Conservation (phyloP, 92 coral and sea anemone genomes). For the Desmophyllum pertusum region DNA sequence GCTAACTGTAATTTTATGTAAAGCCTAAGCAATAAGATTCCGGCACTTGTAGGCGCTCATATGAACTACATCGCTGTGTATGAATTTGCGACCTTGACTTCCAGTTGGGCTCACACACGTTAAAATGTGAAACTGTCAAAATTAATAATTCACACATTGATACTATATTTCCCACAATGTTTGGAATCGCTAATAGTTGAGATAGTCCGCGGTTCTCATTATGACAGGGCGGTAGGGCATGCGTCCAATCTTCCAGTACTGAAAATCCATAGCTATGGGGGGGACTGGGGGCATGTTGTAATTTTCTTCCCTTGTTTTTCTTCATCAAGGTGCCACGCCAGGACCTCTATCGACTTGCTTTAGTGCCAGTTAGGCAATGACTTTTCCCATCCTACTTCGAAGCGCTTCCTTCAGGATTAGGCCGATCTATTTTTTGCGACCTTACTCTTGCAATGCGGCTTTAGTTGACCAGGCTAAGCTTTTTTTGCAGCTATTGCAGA, state of each 20-base stretch:
- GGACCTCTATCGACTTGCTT: conserved; percentile 71
- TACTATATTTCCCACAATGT: too few relatives aligned
- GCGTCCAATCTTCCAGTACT: conserved; percentile 60
- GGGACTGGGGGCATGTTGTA: too few relatives aligned
- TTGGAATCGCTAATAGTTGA: conserved; percentile 40
- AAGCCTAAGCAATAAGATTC: not conserved
- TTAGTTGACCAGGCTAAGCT: too few relatives aligned
- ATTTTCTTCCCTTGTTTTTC: conserved; percentile 28
- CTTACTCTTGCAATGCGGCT: too few relatives aligned
- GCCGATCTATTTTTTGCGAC: too few relatives aligned
- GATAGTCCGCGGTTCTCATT: conserved; percentile 26
- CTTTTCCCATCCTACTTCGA: conserved; percentile 14
- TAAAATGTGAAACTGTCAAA: too few relatives aligned
- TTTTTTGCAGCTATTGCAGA: conserved; percentile 48
- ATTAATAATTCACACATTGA: too few relatives aligned
- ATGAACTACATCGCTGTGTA: not conserved
- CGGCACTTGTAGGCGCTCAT: not conserved
- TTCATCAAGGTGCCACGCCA: conserved; percentile 66
- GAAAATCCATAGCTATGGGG: conserved; percentile 56
- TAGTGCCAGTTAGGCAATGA: conserved; percentile 58
- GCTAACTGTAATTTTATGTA: too few relatives aligned
- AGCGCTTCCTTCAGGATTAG: conserved; percentile 33
- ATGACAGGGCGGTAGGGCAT: conserved; percentile 46
- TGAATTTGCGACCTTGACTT: not conserved
- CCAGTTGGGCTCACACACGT: too few relatives aligned